Base-by-base conservation (phyloP, 2,888 invertebrate genomes). In the Coelogynopora nodosa region DNA sequence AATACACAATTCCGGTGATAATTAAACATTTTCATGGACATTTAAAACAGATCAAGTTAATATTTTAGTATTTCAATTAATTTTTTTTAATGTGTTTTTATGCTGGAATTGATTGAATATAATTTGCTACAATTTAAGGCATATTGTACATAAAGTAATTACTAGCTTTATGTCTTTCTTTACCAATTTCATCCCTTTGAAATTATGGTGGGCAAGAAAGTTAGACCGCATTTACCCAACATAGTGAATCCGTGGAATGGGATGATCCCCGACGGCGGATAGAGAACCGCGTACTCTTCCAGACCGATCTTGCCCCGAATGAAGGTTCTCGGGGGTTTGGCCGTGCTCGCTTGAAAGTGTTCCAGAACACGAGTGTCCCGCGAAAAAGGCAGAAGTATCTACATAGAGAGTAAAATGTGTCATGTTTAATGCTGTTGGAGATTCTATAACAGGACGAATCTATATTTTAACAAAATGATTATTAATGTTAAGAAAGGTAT, bases 201-300 rank as follows among this genome's bases (percentile, higher is more conserved):
- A n/a, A n/a, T n/a, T n/a, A n/a, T n/a, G n/a, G n/a, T n/a, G n/a
- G n/a, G n/a, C n/a, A n/a, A n/a, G n/a, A n/a, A n/a, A n/a, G n/a
- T n/a, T n/a, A n/a, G n/a, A n/a, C n/a, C n/a, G n/a, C n/a, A n/a
- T n/a, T n/a, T n/a, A 96, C 96, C 96, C 92, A 97, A 97, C 97
- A 98, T 97, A 27, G 97, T 95, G 92, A 98, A 97, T 0, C 97
- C 97, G 91, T 98, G 97, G 92, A 97, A 97, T 0, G 97, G 97
- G 89, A 98, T 96, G 67, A 97, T 94, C 0, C 97, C 97, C 91
- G 95, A 96, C 0, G 97, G 97, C 2, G 98, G 97, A 90, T 96
- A 96, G 74, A 94, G 94, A 27, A 95, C 94, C 27, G 94, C 93
- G 90, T 94, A 94, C 89, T 95, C 95, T 0, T 94, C 92, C 0